Evolutionary conservation across 2,888 invertebrate genomes (phyloP), one percentile per base, ranked within the genome.

Genomic region (Steinernema carpocapsae): DNA sequence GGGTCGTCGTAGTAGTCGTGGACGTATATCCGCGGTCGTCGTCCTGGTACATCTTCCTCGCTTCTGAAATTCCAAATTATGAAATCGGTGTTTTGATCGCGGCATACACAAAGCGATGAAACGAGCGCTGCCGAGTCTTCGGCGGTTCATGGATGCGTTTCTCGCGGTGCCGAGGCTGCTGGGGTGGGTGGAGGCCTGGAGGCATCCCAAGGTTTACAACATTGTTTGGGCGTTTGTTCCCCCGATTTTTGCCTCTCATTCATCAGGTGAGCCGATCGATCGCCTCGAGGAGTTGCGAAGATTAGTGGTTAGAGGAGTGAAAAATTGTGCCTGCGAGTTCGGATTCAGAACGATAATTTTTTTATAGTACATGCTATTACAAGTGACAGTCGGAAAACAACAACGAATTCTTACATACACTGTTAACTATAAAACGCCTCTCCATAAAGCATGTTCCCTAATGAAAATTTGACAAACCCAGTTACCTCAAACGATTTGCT

Each of bases 221-320:
- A 52, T 22, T 24, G 52, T 52, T 52, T 24, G 52, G 64, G 64
- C 64, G 64, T 64, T 19, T 64, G 64, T 64, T 64, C 32, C 17
- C 17, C 32, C 64, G 64, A 64, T 64, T 64, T 52, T n/a, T 22
- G 32, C 48, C 48, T 14, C 64, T 32, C 64, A 64, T 64, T 64
- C 64, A 29, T 64, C 64, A 64, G 64, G 6, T 12, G 22, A 52
- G 24, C 17, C 64, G 37, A 64, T 64, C 64, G 64, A 64, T 64
- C 64, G 64, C 64, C 64, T 24, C 52, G 22, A 19, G 4, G 64
- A 64, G 64, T 64, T 64, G 64, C 64, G 29, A 64, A 32, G 64
- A 64, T 48, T 48, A 14, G 37, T 37, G 37, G 37, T 37, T 37
- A 37, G 37, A n/a, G 37, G 10, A 37, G 37, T 37, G 37, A 37